Conservation (phyloP, 2,888 invertebrate species). For the Tipula lateralis region DNA sequence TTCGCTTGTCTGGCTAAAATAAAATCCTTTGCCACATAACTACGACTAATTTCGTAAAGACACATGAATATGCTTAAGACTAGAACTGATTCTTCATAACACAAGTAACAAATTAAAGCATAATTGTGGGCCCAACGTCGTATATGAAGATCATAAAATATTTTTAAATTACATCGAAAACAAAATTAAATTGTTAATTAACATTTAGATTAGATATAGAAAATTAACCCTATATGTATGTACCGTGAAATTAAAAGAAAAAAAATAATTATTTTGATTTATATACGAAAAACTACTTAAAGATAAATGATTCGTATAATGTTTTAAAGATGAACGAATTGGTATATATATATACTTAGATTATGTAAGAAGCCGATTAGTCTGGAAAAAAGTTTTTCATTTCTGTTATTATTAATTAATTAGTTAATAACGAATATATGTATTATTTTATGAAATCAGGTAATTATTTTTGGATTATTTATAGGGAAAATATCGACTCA, state of each 20-base stretch:
- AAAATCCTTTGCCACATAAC: too few relatives aligned
- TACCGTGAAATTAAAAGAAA: background rate
- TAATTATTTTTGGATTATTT: conserved; percentile 11
- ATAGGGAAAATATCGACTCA: background rate
- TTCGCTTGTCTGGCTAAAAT: too few relatives aligned
- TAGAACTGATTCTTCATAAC: too few relatives aligned
- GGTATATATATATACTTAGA: background rate
- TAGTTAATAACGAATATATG: background rate
- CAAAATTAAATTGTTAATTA: background rate
- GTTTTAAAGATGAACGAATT: background rate
- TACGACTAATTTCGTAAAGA: too few relatives aligned
- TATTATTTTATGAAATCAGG: background rate
- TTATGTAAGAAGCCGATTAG: background rate
- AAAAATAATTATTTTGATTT: too few relatives aligned
- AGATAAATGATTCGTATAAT: background rate
- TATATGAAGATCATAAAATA: too few relatives aligned
- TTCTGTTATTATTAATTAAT: background rate
- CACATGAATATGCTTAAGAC: too few relatives aligned
- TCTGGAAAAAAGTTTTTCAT: background rate
- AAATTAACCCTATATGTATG: background rate
- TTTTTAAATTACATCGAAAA: too few relatives aligned
- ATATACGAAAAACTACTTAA: background rate
- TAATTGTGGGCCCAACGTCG: too few relatives aligned
- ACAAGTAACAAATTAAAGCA: too few relatives aligned
- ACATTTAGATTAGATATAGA: background rate